Conservation (phyloP, 2,888 invertebrate genomes). For the Chrysolina americana region DNA sequence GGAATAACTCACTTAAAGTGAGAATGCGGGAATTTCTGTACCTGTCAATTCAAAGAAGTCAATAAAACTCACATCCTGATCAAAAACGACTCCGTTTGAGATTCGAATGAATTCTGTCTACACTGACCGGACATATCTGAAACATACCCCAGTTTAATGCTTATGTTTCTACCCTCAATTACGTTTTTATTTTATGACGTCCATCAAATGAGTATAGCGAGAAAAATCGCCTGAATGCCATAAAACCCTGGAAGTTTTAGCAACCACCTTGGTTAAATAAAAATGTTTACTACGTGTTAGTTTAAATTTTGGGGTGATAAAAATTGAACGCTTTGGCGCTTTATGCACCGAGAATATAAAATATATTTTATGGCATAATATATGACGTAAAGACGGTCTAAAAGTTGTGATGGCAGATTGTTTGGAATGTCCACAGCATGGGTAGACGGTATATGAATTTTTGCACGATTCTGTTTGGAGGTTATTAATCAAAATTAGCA, state of each 20-base stretch:
- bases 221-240: constrained; percentile 28
- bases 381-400: not conserved
- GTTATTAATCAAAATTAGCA: not conserved
- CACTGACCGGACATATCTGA: not conserved
- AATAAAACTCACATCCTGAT: not conserved
- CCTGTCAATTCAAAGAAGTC: no score
- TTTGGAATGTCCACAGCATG: not conserved
- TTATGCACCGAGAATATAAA: constrained; percentile 31
- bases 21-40: no score
- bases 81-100: not conserved
- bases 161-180: constrained; percentile 34
- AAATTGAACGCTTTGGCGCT: constrained; percentile 34
- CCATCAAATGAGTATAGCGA: constrained; percentile 30
- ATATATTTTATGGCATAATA: constrained; percentile 19
- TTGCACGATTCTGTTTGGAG: not conserved
- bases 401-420: not conserved
- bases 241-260: constrained; percentile 34
- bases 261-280: constrained; percentile 30
- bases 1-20: no score
- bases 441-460: not conserved
- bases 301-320: constrained; percentile 36
- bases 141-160: constrained; percentile 14
- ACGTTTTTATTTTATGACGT: constrained; percentile 37
- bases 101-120: not conserved
- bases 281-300: constrained; percentile 43